A percentile compares a stretch with the other conserved stretches of the same genome.
Conservation (phyloP, 2,888 invertebrate genomes). For the Drosophila austrosaltans region DNA sequence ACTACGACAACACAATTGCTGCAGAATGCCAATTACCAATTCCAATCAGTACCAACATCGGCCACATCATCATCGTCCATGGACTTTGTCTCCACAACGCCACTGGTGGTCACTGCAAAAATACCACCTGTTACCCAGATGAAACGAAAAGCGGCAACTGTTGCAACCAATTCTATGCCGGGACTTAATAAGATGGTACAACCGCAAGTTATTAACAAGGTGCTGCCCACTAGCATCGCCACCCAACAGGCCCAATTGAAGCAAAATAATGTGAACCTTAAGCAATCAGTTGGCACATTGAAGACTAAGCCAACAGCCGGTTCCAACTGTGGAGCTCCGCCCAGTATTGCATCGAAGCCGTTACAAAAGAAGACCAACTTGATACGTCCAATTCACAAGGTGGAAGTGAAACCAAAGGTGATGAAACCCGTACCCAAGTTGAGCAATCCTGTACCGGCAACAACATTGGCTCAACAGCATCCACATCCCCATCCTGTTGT, state of each 20-base stretch:
- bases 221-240: constrained; percentile 71
- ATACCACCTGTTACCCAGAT: constrained; percentile 73
- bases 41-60: constrained; percentile 53
- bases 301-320: constrained; percentile 58
- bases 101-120: constrained; percentile 68
- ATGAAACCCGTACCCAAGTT: constrained; percentile 65
- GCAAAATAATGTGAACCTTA: constrained; percentile 28
- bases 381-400: constrained; percentile 79
- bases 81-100: constrained; percentile 49
- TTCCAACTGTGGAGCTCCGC: constrained; percentile 64
- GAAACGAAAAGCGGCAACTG: constrained; percentile 54
- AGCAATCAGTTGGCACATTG: constrained; percentile 41
- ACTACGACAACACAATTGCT: constrained; percentile 51
- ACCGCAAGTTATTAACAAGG: constrained; percentile 79
- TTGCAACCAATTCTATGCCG: constrained; percentile 54
- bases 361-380: constrained; percentile 75
- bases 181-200: constrained; percentile 74
- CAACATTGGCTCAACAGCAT: constrained; percentile 31
- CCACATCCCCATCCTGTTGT: constrained; percentile 21
- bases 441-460: constrained; percentile 7
- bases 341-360: constrained; percentile 70
- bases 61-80: constrained; percentile 27
- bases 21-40: constrained; percentile 65
- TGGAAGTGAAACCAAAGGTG: constrained; percentile 80
- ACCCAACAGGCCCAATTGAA: constrained; percentile 55